Percentiles rank a stretch among this genome's conserved stretches.
phyloP scores from a whole-genome alignment of 2,888 invertebrate species.

The Caprella mutica region DNA sequence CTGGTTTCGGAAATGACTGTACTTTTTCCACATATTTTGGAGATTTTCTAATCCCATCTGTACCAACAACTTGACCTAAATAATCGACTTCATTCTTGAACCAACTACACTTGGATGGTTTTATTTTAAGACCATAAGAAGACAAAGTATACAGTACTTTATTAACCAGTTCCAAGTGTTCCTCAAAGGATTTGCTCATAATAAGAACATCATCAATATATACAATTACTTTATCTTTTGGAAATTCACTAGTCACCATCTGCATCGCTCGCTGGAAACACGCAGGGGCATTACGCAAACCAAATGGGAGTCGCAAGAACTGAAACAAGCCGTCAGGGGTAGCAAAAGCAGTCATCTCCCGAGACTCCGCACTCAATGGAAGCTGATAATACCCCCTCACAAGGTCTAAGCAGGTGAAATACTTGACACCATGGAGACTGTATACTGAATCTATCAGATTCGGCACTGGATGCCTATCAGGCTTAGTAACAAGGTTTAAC shows the following conservation, averaged over 20 bases:
- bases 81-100: background rate
- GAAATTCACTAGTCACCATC: background rate
- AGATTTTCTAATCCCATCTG: background rate
- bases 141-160: background rate
- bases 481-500: background rate
- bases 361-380: background rate
- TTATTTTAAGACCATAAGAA: background rate
- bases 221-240: background rate
- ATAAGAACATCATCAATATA: background rate
- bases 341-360: background rate
- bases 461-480: background rate
- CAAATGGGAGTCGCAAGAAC: background rate
- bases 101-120: background rate
- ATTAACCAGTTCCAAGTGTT: background rate
- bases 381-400: background rate
- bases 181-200: background rate
- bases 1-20: background rate
- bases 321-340: background rate
- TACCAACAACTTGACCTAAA: background rate
- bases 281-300: background rate
- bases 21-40: background rate
- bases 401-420: conserved; percentile 2
- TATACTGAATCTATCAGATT: background rate
- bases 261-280: conserved; percentile 1
- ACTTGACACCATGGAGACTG: conserved; percentile 4